These are phyloP conservation scores for Esperia sulphurella DNA, from an alignment of 2,888 invertebrate species.

Conservation along the genomic window DNA sequence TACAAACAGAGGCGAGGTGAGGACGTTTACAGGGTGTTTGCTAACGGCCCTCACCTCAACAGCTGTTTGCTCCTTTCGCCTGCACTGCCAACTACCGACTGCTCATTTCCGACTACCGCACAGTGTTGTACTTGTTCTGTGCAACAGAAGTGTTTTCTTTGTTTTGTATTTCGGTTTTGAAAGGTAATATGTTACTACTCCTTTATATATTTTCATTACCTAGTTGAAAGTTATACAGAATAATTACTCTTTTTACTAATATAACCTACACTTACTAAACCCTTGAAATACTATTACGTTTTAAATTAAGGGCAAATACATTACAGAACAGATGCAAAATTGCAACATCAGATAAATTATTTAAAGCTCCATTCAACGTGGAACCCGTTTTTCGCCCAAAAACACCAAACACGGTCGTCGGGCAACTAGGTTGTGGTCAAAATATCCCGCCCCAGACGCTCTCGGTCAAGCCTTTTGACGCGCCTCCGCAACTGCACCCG, in stretches of 20 bases:
- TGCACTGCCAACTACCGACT: constrained; percentile 8
- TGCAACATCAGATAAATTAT: constrained; percentile 3
- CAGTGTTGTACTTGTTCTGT: constrained; percentile 1
- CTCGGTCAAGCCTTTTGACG: constrained; percentile 68
- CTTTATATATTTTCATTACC: too few relatives aligned
- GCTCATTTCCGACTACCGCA: constrained; percentile 5
- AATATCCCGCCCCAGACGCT: constrained; percentile 40
- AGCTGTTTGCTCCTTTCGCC: constrained; percentile 51
- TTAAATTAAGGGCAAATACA: too few relatives aligned
- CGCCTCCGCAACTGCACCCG: constrained; percentile 36
- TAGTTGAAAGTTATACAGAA: too few relatives aligned
- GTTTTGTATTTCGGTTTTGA: too few relatives aligned
- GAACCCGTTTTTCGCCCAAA: constrained; percentile 29
- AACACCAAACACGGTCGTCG: constrained; percentile 43
- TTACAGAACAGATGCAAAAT: too few relatives aligned
- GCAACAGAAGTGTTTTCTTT: background rate
- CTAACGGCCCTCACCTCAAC: constrained; percentile 72
- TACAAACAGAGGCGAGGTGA: constrained; percentile 56
- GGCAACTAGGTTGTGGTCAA: constrained; percentile 56
- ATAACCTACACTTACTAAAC: too few relatives aligned
- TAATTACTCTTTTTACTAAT: too few relatives aligned
- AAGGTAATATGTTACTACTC: background rate
- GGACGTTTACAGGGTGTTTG: constrained; percentile 69
- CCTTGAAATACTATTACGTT: too few relatives aligned
- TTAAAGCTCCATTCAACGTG: constrained; percentile 20